Percentiles rank a stretch among this genome's conserved stretches.
These are phyloP conservation scores for Crenichthys baileyi DNA, from an alignment of 2,797 vertebrate species.

Conservation along the genomic window DNA sequence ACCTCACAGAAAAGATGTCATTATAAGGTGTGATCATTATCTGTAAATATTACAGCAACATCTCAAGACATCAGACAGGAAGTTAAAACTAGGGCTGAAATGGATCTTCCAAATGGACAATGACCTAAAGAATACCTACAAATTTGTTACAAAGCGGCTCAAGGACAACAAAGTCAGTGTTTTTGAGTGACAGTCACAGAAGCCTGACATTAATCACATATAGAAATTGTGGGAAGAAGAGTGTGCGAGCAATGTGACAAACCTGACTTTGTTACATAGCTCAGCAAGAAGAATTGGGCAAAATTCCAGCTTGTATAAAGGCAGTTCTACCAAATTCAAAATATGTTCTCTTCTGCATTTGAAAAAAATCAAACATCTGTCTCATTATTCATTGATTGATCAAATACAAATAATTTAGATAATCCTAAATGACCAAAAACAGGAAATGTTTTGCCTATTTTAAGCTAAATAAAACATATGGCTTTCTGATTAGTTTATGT, in stretches of 20 bases:
- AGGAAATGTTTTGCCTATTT: not conserved
- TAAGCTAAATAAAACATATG: not conserved
- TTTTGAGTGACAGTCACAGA: too few relatives aligned
- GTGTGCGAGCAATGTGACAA: not conserved
- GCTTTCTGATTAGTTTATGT: not conserved
- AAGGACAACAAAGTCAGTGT: not conserved
- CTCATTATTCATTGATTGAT: not conserved
- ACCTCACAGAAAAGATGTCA: not conserved
- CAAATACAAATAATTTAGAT: not conserved
- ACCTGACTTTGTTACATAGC: not conserved
- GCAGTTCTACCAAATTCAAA: not conserved
- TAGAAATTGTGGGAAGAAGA: not conserved
- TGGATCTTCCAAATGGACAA: too few relatives aligned
- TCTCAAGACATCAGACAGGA: too few relatives aligned
- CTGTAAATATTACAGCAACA: too few relatives aligned
- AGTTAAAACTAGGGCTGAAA: too few relatives aligned
- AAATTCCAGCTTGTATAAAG: not conserved
- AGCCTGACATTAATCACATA: not conserved
- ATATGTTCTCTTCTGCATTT: not conserved
- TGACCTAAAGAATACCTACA: too few relatives aligned
- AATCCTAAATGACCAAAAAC: not conserved
- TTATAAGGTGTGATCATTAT: not conserved
- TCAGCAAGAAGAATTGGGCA: not conserved
- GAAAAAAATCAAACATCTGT: not conserved
- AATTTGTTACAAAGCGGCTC: not conserved